Evolutionary conservation across 2,888 invertebrate genomes (phyloP).

Genomic region (Adela reaumurella): DNA sequence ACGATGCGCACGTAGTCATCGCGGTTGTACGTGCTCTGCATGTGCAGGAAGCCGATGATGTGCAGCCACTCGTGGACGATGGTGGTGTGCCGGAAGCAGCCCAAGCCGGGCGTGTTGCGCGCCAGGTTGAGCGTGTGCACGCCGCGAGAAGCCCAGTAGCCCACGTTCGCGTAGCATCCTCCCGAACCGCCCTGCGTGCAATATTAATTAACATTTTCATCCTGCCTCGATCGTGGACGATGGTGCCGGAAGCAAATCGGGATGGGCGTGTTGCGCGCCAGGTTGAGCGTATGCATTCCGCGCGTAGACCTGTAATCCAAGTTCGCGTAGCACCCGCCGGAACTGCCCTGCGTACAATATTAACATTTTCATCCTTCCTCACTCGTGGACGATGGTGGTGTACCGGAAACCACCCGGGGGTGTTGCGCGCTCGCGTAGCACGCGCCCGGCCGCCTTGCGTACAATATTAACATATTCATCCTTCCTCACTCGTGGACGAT

Average conservation of each 20-base stretch:
- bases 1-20: constrained; percentile 61
- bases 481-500: too few species aligned
- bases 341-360: constrained; percentile 23
- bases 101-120: constrained; percentile 36
- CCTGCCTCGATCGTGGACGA: too few species aligned
- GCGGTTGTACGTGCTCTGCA: constrained; percentile 43
- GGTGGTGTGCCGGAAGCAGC: constrained; percentile 61
- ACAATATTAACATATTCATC: too few species aligned
- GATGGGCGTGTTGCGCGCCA: constrained; percentile 39
- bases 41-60: constrained; percentile 44
- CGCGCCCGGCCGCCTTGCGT: constrained; percentile 29
- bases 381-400: too few species aligned
- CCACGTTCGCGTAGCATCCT: constrained; percentile 43
- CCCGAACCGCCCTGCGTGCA: constrained; percentile 25
- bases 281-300: constrained; percentile 49
- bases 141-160: constrained; percentile 31
- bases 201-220: too few species aligned
- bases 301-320: constrained; percentile 35
- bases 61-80: constrained; percentile 73
- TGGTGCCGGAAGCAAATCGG: too few species aligned
- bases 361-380: too few species aligned
- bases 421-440: constrained; percentile 40
- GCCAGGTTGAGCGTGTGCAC: constrained; percentile 53
- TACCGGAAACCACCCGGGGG: constrained; percentile 21
- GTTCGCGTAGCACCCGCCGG: constrained; percentile 37